phyloP scores from a whole-genome alignment of 2,797 vertebrate species.

The Phylloscopus collybita region DNA sequence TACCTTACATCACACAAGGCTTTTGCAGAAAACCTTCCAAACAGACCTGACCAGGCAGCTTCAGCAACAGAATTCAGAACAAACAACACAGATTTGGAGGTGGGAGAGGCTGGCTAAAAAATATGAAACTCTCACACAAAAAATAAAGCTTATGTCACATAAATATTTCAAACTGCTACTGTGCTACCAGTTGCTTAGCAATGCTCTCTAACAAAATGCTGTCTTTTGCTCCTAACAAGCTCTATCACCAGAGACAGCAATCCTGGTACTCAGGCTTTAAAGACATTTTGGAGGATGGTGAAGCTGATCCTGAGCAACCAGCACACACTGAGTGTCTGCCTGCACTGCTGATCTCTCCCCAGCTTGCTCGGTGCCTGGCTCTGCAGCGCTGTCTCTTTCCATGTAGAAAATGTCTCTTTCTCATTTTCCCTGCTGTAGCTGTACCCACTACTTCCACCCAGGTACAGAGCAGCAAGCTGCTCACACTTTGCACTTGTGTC shows the following conservation, averaged over 20 bases:
- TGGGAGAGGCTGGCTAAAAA: neutral
- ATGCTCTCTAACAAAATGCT: neutral
- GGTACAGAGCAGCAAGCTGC: neutral
- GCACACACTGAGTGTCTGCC: neutral
- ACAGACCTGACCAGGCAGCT: neutral
- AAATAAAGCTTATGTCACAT: neutral
- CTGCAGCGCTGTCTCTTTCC: neutral
- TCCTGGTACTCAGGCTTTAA: neutral
- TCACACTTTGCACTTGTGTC: neutral
- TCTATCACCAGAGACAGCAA: neutral
- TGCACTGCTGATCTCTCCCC: neutral
- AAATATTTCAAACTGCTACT: neutral
- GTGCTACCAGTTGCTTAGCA: neutral
- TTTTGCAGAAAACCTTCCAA: neutral
- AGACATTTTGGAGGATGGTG: neutral
- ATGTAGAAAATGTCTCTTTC: too few relatives aligned
- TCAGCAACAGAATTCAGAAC: accelerated
- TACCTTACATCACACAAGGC: neutral
- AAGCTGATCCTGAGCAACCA: neutral
- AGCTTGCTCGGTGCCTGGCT: accelerated
- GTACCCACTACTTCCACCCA: accelerated
- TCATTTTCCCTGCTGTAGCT: too few relatives aligned
- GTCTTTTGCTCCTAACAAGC: neutral
- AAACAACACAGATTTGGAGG: neutral
- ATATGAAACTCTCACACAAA: neutral